Base-by-base conservation (phyloP, 2,113 vertebrate species). In the Sinocyclocheilus anophthalmus region DNA sequence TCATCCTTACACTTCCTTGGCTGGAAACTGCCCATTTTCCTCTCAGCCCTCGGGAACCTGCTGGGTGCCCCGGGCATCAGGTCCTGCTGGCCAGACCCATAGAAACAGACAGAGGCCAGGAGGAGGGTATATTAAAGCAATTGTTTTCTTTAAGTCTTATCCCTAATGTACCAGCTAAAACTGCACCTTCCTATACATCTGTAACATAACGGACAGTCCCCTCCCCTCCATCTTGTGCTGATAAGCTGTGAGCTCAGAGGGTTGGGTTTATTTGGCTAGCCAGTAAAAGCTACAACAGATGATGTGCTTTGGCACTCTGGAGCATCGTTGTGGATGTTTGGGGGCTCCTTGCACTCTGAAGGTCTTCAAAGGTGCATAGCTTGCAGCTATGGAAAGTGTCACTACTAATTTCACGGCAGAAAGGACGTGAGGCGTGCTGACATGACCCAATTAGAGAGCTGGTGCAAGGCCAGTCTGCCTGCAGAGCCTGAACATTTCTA, bases 341-440 rank as follows among this genome's bases (percentile, higher is more conserved):
- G 70, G 84, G 26, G 45, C 63, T 84, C 78, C 79, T 57, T 67
- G 76, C 39, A 30, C 76, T 77, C 53, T 18, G 22, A 42, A 42
- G n/a, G 42, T 42, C 75, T 85, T 88, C 85, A 76, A 78, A 87
- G 73, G 26, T 48, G 30, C 18, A 45, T 14, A 26, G 50, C 37
- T 86, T 55, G 81, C 48, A 42, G 48, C 80, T 24, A 76, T 50
- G 20, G 79, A 42, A 70, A 61, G 42, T 83, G 87, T 85, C 86
- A 87, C 61, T 76, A 73, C 39, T 91, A 33, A 87, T 90, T 89
- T 88, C 77, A 87, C 18, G 63, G 81, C 61, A 70, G 55, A 83
- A 26, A 50, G 78, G 57, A 77, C 26, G 55, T 14, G 10, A 76
- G 81, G 63, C 59, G 13, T 84, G 85, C 77, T 48, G 86, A 87